phyloP scores from a whole-genome alignment of 35 echinoderm and acorn worm species.

The Heliocidaris tuberculata region DNA sequence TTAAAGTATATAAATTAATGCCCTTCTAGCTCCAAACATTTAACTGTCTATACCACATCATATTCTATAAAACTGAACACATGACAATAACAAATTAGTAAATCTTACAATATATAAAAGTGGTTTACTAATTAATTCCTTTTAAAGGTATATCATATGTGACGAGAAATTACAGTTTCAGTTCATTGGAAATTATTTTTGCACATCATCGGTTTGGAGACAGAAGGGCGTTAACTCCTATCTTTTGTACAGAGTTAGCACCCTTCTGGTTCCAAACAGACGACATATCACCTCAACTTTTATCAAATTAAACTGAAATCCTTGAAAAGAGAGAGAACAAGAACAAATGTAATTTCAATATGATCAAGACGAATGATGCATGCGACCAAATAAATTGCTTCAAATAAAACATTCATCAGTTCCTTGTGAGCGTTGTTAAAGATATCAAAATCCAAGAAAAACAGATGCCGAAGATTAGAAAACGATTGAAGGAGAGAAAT shows the following conservation, averaged over 20 bases:
- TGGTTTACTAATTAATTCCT: too few species aligned
- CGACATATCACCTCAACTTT: background rate
- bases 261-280: too few species aligned
- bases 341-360: background rate
- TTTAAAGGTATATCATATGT: too few species aligned
- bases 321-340: background rate
- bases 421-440: background rate
- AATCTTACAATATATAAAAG: too few species aligned
- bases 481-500: background rate
- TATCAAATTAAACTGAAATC: background rate
- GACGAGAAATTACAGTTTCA: background rate
- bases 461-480: background rate
- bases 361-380: background rate
- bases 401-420: constrained; percentile 3
- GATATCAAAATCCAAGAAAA: background rate
- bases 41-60: too few species aligned
- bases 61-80: too few species aligned
- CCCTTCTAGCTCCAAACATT: too few species aligned
- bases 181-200: background rate
- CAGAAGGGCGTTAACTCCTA: too few species aligned
- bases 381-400: background rate
- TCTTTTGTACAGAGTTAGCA: too few species aligned
- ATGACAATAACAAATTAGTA: too few species aligned
- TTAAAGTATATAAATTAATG: too few species aligned
- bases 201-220: too few species aligned